Evolutionary conservation across 2,797 vertebrate species (phyloP).

Genomic region (Aratinga solstitialis): DNA sequence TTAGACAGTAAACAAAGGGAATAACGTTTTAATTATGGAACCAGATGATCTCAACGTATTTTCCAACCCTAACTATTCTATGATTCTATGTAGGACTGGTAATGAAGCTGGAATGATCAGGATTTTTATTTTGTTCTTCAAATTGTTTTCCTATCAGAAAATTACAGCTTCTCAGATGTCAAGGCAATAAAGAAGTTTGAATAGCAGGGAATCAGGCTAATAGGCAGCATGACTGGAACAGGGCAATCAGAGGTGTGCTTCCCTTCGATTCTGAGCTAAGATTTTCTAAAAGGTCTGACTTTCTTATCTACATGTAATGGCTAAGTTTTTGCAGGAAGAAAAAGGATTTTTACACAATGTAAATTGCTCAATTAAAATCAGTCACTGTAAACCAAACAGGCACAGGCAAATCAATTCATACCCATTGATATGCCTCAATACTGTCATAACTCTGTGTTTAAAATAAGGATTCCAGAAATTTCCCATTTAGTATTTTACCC

Average conservation of each 20-base stretch:
- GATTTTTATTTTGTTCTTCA: not conserved
- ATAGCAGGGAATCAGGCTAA: not conserved
- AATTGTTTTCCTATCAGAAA: not conserved
- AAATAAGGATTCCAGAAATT: not conserved
- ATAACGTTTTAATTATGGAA: not conserved
- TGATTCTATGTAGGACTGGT: not conserved
- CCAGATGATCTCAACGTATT: not conserved
- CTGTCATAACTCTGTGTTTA: not conserved
- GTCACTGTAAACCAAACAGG: not conserved
- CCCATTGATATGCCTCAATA: not conserved
- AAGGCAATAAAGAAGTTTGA: not conserved
- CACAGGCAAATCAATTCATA: not conserved
- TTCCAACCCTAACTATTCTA: not conserved
- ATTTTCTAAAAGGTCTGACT: not conserved
- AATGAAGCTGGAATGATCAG: not conserved
- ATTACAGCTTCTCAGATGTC: not conserved
- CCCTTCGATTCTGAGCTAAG: not conserved
- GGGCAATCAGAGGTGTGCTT: not conserved
- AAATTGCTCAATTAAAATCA: not conserved
- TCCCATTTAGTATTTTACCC: not conserved
- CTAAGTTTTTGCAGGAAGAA: not conserved
- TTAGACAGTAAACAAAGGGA: not conserved
- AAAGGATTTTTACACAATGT: not conserved
- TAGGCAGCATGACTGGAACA: rapidly evolving
- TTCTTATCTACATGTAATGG: not conserved